Conservation (phyloP, 2,113 vertebrate species). For the Baryphthengus martii region DNA sequence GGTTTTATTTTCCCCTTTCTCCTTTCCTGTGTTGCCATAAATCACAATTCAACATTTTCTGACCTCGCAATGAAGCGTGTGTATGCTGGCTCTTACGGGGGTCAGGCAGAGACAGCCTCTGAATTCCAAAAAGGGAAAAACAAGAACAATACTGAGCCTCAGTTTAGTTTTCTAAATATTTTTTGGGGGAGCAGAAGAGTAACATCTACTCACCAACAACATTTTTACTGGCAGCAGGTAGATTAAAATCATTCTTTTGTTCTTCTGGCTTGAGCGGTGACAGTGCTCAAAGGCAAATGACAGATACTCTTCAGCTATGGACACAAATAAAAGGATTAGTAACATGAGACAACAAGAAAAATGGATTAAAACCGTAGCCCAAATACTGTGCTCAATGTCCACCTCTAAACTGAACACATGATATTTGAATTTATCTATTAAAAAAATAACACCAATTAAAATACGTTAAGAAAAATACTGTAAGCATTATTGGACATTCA, state of each 20-base stretch:
- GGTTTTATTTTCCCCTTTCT: background rate
- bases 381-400: background rate
- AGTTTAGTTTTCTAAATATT: background rate
- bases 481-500: background rate
- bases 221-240: conserved; percentile 97
- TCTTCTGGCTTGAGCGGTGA: conserved; percentile 92
- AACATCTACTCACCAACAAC: conserved; percentile 83
- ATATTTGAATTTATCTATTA: background rate
- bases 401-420: background rate
- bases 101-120: background rate
- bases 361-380: background rate
- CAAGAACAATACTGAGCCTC: background rate
- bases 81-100: background rate
- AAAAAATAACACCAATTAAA: background rate
- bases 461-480: background rate
- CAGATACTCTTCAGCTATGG: conserved; percentile 90
- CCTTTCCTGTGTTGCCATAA: background rate
- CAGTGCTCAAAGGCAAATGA: conserved; percentile 93
- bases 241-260: conserved; percentile 96
- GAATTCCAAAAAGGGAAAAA: background rate
- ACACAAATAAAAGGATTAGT: background rate
- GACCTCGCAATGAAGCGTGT: background rate
- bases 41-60: background rate
- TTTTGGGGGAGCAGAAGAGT: no score
- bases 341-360: background rate